phyloP scores from a whole-genome alignment of 2,113 vertebrate species.

The Daboia siamensis region DNA sequence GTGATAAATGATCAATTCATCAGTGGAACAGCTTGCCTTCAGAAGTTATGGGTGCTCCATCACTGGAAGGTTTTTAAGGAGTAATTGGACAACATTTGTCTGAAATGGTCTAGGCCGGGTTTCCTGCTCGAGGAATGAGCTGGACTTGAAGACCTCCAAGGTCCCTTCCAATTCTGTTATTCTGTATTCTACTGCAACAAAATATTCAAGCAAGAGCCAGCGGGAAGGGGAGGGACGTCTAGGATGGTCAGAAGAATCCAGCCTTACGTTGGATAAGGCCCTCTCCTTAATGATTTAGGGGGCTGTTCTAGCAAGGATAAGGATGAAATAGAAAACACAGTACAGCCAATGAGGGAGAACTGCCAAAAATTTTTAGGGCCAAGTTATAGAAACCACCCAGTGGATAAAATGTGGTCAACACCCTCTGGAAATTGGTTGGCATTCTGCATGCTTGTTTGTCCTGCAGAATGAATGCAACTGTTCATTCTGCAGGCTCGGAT shows the following conservation, averaged over 20 bases:
- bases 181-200: not conserved
- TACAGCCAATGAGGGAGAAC: not conserved
- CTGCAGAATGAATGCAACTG: not conserved
- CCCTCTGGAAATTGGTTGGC: not conserved
- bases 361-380: not conserved
- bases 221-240: not conserved
- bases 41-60: not conserved
- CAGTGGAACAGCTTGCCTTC: not conserved
- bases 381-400: not conserved
- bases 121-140: not conserved
- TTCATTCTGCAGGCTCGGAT: not conserved
- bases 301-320: not conserved
- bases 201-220: not conserved
- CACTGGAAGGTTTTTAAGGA: not conserved
- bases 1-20: not conserved
- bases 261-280: not conserved
- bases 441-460: fast-evolving
- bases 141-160: not conserved
- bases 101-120: not conserved
- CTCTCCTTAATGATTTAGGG: not conserved
- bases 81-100: not conserved
- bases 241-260: too few relatives aligned
- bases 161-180: not conserved
- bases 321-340: constrained; percentile 4
- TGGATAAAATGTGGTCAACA: constrained; percentile 10